Conservation (phyloP, 1,140 invertebrate genomes). For the Kradibia gibbosae region DNA sequence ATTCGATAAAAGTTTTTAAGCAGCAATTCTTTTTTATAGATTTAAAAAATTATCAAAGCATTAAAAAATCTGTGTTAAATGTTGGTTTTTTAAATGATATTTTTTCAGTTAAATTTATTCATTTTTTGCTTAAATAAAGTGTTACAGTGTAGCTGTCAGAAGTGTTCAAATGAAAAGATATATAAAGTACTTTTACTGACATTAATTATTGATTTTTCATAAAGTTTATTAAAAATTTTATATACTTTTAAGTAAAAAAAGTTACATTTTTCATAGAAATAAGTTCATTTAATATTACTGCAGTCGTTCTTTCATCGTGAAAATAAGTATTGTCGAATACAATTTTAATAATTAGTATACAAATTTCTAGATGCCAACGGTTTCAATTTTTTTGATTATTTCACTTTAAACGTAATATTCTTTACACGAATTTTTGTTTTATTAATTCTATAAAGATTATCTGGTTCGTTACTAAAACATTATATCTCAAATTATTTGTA, state of each 20-base stretch:
- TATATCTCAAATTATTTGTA: too few relatives aligned
- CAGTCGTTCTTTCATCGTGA: background rate
- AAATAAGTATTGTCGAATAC: background rate
- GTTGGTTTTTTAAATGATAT: background rate
- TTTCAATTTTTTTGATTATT: too few relatives aligned
- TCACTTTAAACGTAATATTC: too few relatives aligned
- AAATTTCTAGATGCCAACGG: background rate
- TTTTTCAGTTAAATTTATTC: background rate
- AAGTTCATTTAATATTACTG: background rate
- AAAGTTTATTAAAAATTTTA: conserved; percentile 4
- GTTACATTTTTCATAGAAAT: too few relatives aligned
- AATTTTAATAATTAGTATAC: conserved; percentile 5
- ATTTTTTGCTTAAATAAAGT: background rate
- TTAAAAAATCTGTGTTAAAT: too few relatives aligned
- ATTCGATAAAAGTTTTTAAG: too few relatives aligned
- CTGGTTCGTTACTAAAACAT: too few relatives aligned
- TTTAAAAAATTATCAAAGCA: too few relatives aligned
- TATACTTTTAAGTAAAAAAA: background rate
- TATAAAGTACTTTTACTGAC: too few relatives aligned
- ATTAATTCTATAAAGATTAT: too few relatives aligned
- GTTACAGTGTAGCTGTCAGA: background rate
- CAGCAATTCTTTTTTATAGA: too few relatives aligned
- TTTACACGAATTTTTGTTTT: too few relatives aligned
- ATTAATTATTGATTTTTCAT: background rate
- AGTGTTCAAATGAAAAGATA: background rate